These are phyloP conservation scores for Galago senegalensis DNA, from an alignment of 2,797 vertebrate species.

Conservation along the genomic window DNA sequence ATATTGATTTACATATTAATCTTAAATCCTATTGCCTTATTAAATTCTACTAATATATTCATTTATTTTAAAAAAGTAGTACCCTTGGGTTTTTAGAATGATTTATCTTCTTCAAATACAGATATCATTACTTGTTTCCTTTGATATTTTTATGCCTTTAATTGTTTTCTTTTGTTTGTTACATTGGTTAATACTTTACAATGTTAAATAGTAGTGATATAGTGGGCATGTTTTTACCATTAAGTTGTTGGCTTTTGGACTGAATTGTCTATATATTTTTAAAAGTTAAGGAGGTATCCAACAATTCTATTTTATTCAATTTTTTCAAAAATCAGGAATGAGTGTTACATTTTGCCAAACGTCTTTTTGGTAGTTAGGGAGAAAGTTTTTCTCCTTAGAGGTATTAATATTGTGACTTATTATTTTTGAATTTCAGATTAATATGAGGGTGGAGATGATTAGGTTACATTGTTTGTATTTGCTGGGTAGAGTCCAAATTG, in stretches of 20 bases:
- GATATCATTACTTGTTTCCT: neutral
- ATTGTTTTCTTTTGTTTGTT: neutral
- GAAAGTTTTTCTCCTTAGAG: conserved; percentile 9
- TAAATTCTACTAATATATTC: neutral
- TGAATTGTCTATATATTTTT: neutral
- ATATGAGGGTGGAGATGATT: no score
- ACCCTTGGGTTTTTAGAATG: neutral
- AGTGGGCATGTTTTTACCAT: neutral
- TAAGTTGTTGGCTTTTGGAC: neutral
- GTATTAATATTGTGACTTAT: neutral
- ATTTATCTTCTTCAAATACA: neutral
- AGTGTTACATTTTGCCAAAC: neutral
- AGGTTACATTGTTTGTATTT: no score
- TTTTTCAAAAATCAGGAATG: conserved; percentile 5
- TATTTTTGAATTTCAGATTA: no score
- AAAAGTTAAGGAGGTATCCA: neutral
- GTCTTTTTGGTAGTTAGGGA: conserved; percentile 44
- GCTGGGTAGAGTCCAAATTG: no score
- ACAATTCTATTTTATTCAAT: conserved; percentile 6
- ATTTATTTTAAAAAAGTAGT: neutral
- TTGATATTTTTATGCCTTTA: conserved; percentile 14
- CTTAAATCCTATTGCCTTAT: neutral
- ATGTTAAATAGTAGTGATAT: neutral
- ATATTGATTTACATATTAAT: neutral
- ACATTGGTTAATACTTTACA: neutral